Conservation (phyloP, 1,140 invertebrate species). For the Danaus melanippus region DNA sequence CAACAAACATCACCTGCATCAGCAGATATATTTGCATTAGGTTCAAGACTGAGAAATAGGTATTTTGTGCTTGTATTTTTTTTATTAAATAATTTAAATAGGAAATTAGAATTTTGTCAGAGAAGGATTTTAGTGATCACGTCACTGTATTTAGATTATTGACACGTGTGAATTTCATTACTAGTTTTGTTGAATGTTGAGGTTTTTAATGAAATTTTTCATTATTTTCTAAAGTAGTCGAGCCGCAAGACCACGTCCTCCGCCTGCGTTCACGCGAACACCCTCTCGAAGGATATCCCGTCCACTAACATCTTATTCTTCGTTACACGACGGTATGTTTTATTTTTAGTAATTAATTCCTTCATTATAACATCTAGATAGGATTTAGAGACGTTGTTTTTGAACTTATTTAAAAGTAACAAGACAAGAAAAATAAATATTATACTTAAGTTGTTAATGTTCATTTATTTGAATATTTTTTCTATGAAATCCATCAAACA, state of each 20-base stretch:
- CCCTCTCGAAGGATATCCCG: slow-evolving; percentile 89
- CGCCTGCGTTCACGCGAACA: slow-evolving; percentile 89
- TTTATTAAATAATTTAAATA: not conserved
- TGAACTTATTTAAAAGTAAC: not conserved
- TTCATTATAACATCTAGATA: not conserved
- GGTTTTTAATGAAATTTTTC: no score
- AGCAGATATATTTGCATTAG: slow-evolving; percentile 80
- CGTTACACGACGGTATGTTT: slow-evolving; percentile 53
- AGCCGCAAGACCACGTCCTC: slow-evolving; percentile 75
- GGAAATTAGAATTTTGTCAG: no score
- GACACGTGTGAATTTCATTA: no score
- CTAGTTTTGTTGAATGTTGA: no score
- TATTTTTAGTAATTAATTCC: slow-evolving; percentile 3
- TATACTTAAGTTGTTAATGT: not conserved
- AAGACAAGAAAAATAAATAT: not conserved
- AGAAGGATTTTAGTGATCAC: no score
- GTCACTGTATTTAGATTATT: no score
- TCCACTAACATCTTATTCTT: slow-evolving; percentile 74
- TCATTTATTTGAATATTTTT: not conserved
- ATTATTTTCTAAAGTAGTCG: slow-evolving; percentile 74
- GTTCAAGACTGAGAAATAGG: slow-evolving; percentile 78
- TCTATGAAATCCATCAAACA: slow-evolving; percentile 9
- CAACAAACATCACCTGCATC: slow-evolving; percentile 82
- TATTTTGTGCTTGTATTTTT: slow-evolving; percentile 14
- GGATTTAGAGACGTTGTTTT: not conserved